Evolutionary conservation across 2,888 invertebrate genomes (phyloP).

Genomic region (Metallyticus violacea): DNA sequence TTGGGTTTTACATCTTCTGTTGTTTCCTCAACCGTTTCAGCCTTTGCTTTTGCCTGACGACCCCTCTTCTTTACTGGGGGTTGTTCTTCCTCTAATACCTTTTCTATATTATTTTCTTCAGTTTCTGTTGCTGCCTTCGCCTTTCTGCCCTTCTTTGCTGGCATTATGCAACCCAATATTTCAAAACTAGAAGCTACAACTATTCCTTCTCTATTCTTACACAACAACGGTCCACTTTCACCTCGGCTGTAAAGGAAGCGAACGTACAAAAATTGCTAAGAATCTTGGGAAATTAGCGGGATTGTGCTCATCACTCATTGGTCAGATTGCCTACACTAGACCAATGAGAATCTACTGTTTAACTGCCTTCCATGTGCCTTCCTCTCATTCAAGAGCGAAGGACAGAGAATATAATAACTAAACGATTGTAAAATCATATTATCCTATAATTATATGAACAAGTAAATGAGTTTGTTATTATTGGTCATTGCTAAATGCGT

Average conservation of each 20-base stretch:
- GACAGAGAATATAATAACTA: no score
- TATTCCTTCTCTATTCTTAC: no score
- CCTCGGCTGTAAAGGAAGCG: background rate
- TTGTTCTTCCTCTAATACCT: background rate
- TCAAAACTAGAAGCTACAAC: no score
- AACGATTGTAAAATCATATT: no score
- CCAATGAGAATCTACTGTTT: background rate
- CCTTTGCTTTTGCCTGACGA: background rate
- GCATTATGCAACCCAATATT: background rate
- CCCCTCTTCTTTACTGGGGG: background rate
- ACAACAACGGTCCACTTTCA: background rate
- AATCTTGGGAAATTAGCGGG: background rate
- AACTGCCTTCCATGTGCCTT: background rate
- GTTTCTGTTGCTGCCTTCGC: background rate
- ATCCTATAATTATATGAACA: no score
- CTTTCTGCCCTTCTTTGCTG: slow-evolving; percentile 1
- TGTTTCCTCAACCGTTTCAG: background rate
- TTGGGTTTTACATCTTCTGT: background rate
- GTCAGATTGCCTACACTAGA: background rate
- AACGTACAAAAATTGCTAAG: background rate
- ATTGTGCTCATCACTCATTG: background rate
- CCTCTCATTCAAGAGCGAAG: no score
- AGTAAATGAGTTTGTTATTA: no score
- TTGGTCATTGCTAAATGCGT: no score
- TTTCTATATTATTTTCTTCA: background rate